Evolutionary conservation across 2,113 vertebrate species (phyloP).

Genomic region (Octodon degus): DNA sequence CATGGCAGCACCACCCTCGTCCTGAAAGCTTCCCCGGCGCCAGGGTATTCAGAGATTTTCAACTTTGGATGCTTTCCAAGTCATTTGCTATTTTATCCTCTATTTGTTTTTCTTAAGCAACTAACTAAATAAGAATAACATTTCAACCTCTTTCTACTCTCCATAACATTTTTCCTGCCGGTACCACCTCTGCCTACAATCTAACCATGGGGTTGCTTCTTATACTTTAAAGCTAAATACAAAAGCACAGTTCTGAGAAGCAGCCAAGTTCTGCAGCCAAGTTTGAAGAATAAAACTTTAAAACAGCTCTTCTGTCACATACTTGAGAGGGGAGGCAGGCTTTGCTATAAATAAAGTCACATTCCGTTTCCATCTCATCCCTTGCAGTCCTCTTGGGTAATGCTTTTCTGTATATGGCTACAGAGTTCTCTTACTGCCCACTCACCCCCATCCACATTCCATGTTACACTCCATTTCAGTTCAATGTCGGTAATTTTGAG

Average conservation of each 20-base stretch:
- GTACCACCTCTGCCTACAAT: conserved; percentile 63
- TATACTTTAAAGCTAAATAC: conserved; percentile 76
- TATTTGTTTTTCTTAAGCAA: conserved; percentile 79
- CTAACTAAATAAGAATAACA: conserved; percentile 71
- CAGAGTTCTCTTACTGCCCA: conserved; percentile 68
- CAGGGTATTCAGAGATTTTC: conserved; percentile 60
- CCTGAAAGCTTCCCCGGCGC: conserved; percentile 21
- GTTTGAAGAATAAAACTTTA: conserved; percentile 81
- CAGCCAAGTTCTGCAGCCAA: conserved; percentile 75
- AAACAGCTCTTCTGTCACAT: conserved; percentile 82
- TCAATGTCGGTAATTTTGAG: conserved; percentile 1
- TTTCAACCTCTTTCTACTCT: conserved; percentile 62
- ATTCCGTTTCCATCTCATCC: conserved; percentile 81
- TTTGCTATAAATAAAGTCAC: conserved; percentile 81
- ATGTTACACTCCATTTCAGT: neutral
- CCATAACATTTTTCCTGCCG: conserved; percentile 62
- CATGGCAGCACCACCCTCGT: neutral
- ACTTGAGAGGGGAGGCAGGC: conserved; percentile 79
- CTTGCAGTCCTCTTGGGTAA: conserved; percentile 67
- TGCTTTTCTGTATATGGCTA: conserved; percentile 55
- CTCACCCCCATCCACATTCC: conserved; percentile 61
- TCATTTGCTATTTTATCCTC: conserved; percentile 73
- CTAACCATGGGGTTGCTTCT: conserved; percentile 73
- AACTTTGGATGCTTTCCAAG: conserved; percentile 66
- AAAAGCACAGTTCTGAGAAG: conserved; percentile 80